Evolutionary conservation across 2,888 invertebrate species (phyloP).

Genomic region (Oeneis ivallda): DNA sequence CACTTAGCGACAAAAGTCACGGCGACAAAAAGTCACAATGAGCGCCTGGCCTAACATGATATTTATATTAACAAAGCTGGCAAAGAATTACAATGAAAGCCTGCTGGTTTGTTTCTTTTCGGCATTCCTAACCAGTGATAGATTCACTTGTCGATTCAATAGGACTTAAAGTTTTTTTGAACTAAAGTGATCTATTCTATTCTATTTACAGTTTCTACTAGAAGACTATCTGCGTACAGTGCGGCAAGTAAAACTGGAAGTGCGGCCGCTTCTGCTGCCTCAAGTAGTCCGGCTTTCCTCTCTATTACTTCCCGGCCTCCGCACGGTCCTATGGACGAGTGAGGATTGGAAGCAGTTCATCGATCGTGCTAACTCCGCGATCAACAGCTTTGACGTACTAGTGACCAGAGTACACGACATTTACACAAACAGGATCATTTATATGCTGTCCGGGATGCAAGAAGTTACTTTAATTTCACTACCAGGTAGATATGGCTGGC

Average conservation of each 20-base stretch:
- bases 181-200: background rate
- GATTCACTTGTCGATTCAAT: no score
- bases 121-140: no score
- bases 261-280: slow-evolving; percentile 93
- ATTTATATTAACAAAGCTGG: no score
- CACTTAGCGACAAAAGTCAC: no score
- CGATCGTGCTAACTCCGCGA: slow-evolving; percentile 87
- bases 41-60: no score
- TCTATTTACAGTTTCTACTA: slow-evolving; percentile 84
- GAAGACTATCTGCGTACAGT: slow-evolving; percentile 88
- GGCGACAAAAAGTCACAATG: no score
- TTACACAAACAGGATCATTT: slow-evolving; percentile 93
- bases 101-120: no score
- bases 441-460: slow-evolving; percentile 93
- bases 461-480: slow-evolving; percentile 89
- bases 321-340: slow-evolving; percentile 92
- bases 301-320: slow-evolving; percentile 90
- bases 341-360: slow-evolving; percentile 90
- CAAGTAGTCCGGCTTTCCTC: slow-evolving; percentile 92
- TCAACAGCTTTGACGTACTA: slow-evolving; percentile 89
- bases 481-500: no score
- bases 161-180: background rate
- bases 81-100: no score
- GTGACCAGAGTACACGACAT: slow-evolving; percentile 93
- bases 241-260: slow-evolving; percentile 90